Evolutionary conservation across 2,797 vertebrate species (phyloP), one percentile per base, ranked within the genome.

Genomic region (Dermochelys coriacea): DNA sequence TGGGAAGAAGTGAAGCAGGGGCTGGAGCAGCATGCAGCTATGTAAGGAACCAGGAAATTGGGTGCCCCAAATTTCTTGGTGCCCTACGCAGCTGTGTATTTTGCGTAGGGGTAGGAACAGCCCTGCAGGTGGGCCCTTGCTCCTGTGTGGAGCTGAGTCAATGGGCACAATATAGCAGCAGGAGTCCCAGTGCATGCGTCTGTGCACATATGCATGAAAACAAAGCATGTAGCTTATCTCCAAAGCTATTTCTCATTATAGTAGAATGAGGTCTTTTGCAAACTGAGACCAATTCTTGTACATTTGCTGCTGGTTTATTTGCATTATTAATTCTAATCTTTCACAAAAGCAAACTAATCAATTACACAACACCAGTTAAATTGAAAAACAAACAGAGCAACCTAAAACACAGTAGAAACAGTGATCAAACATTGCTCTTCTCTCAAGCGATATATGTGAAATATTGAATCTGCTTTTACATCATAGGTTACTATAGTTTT

Each of bases 301-400:
- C 51, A 6, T 45, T 91, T 90, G 89, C 59, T 88, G 1, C 27
- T 81, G 84, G 7, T n/a, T 64, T 93, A 23, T 34, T 93, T 95
- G 85, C 47, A 82, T 23, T 85, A 75, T 94, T 80, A 31, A 87
- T 94, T 94, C 84, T 94, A 77, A 85, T 91, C 47, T 83, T 89
- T 7, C 12, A 74, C 21, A 84, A 86, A 87, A 79, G 10, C 41
- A 84, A 88, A 75, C 16, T 16, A 79, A 91, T 94, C 61, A 80
- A 49, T 45, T 80, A 27, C 61, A 31, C 49, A 87, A 80, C 7
- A 94, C 68, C 47, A 87, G 25, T 49, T 68, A 94, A 93, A 41
- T 61, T 91, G 74, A 82, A 95, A 91, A 88, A 54, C 80, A 93
- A 95, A 94, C 29, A 89, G 83, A 93, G 68, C 1, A 1, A 9